Evolutionary conservation across 1,140 invertebrate species (phyloP), one percentile per base, ranked within the genome.

Genomic region (Euura lappo): DNA sequence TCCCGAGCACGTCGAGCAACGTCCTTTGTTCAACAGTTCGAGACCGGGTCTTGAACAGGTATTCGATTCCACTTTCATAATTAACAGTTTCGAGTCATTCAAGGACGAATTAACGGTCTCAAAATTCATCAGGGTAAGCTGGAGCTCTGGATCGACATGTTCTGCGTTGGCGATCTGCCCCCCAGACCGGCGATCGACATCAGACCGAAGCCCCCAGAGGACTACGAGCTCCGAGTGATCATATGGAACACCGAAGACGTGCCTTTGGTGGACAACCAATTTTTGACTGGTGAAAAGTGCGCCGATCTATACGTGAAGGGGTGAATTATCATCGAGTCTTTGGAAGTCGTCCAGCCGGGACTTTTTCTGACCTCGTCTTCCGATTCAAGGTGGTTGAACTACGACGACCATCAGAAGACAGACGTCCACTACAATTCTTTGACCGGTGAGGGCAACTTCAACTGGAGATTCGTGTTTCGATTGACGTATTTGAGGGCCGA

Each of bases 111-210:
- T 4, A 45, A 42, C 46, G 28, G 28, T 28, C 28, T 28, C 28
- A 28, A 28, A 28, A 28, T 28, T 28, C 76, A 80, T n/a, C 76
- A 95, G 93, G 96, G 96, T 13, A 96, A 95, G 88, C 79, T 98
- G 44, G 94, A 96, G 84, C 90, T 98, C 88, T 98, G 96, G 96
- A 88, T 98, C 6, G 96, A 98, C 82, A 93, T 98, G 86, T 97
- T 96, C 83, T 89, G 93, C 28, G 89, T 91, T 72, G 90, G 90
- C 74, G 90, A 87, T 82, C 88, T 89, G 68, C 92, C 92, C 4
- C 89, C 90, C n/a, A 85, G 84, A 72, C 89, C 90, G 3, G 89
- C 93, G 43, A 88, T 96, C 1, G 92, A 96, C 80, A 95, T 98
- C 73, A 91, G 91, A 3, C 94, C 94, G 0, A 88, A 92, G 73